Base-by-base conservation (phyloP, 2,888 invertebrate species). In the Andrena minutula region DNA sequence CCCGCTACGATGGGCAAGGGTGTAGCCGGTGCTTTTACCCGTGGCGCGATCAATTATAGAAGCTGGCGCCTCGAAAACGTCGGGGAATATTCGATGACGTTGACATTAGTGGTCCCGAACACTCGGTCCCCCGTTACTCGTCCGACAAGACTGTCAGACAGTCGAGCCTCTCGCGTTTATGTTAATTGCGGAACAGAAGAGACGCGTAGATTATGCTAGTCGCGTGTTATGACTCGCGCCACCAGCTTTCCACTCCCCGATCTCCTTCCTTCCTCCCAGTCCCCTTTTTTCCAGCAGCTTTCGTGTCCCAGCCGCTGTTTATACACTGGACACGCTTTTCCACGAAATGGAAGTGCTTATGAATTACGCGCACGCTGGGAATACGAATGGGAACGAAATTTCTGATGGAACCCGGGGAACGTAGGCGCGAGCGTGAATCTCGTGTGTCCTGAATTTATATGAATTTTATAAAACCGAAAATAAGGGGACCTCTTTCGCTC, bases 131-230 rank as follows among this genome's bases (percentile, higher is more conserved):
- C 41, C 41, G 16, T 41, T 4, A 41, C 41, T 41, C 41, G 64
- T 63, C 66, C 49, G 72, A 75, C 30, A 2, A 26, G 32, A 16
- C 3, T 23, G 47, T 23, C 28, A 53, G 30, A 30, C 47, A 73
- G 41, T 35, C 51, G 60, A 32, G 47, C 8, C 41, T 26, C 68
- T 49, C 63, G 63, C 63, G 68, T 86, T 83, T 86, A 83, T 86
- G 83, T 86, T 83, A 85, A 85, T 86, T 84, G 74, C 56, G 72
- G 70, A 74, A 79, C 68, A 74, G 66, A 84, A 74, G 64, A 53
- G 75, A 51, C 60, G 65, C 60, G 68, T 64, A 53, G 72, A 72
- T 81, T 69, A 81, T 82, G 75, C 81, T 28, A 32, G 72, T 81
- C 81, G 75, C 70, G 75, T 69, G 76, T 82, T 73, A 72, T 65